Conservation (phyloP, 1,140 invertebrate species). For the Cydia strobilella region DNA sequence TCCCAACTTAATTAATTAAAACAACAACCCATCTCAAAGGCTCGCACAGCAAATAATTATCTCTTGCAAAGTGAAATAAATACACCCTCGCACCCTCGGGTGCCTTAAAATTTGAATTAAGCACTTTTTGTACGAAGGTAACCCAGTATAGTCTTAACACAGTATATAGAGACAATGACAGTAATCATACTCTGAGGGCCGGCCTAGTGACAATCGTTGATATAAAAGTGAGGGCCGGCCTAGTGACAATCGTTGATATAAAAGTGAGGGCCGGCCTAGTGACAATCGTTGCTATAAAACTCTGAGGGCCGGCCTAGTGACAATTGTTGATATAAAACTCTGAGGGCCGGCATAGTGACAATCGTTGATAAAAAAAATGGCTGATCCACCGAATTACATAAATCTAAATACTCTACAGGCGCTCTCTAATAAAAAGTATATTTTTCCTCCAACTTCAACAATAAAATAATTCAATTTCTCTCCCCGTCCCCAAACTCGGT, state of each 20-base stretch:
- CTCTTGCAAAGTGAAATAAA: background rate
- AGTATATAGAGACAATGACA: background rate
- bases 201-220: too few species aligned
- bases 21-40: constrained; percentile 1
- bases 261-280: background rate
- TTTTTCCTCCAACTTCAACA: background rate
- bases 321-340: too few species aligned
- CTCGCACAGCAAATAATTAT: background rate
- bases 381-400: background rate
- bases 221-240: background rate
- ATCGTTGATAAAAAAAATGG: too few species aligned
- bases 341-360: too few species aligned
- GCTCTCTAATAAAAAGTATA: background rate
- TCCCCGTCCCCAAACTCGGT: background rate
- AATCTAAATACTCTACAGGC: background rate
- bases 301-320: background rate
- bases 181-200: background rate
- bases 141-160: too few species aligned
- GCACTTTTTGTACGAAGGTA: background rate
- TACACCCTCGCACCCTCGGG: background rate
- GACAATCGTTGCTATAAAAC: too few species aligned
- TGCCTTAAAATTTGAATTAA: background rate
- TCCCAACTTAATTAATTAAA: constrained; percentile 11
- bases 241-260: too few species aligned
- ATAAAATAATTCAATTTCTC: constrained; percentile 1